These are phyloP conservation scores for Neostethus bicornis DNA, from an alignment of 2,797 vertebrate species.

Conservation along the genomic window DNA sequence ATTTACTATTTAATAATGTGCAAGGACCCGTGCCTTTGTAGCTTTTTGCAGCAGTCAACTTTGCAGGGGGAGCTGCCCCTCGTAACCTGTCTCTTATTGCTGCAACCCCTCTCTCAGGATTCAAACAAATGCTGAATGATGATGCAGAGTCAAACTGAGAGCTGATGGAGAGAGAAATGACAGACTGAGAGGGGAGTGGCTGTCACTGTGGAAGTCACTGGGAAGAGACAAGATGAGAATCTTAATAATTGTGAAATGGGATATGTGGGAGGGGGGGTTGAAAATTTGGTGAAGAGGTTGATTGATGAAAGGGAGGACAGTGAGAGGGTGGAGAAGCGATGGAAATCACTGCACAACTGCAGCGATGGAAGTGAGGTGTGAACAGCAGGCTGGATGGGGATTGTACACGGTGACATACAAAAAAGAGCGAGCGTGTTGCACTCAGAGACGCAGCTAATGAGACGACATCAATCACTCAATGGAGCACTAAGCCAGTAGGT, in stretches of 20 bases:
- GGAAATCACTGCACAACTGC: constrained; percentile 31
- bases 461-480: constrained; percentile 67
- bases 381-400: constrained; percentile 19
- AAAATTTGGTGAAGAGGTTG: constrained; percentile 57
- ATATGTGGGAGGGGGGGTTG: constrained; percentile 64
- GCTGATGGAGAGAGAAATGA: constrained; percentile 12
- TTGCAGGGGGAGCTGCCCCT: constrained; percentile 49
- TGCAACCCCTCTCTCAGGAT: constrained; percentile 60
- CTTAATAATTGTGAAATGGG: constrained; percentile 71
- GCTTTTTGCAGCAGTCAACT: constrained; percentile 24
- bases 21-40: constrained; percentile 31
- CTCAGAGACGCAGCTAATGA: constrained; percentile 65
- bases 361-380: constrained; percentile 21
- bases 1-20: constrained; percentile 23
- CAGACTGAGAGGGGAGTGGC: constrained; percentile 29
- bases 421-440: constrained; percentile 27
- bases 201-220: constrained; percentile 53
- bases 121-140: constrained; percentile 53
- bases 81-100: constrained; percentile 62
- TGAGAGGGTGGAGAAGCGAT: constrained; percentile 17
- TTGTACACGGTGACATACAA: constrained; percentile 26
- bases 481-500: constrained; percentile 44
- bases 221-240: constrained; percentile 54
- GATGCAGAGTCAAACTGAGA: constrained; percentile 53
- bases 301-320: constrained; percentile 62